These are phyloP conservation scores for Labia minor DNA, from an alignment of 2,888 invertebrate genomes.

Conservation along the genomic window DNA sequence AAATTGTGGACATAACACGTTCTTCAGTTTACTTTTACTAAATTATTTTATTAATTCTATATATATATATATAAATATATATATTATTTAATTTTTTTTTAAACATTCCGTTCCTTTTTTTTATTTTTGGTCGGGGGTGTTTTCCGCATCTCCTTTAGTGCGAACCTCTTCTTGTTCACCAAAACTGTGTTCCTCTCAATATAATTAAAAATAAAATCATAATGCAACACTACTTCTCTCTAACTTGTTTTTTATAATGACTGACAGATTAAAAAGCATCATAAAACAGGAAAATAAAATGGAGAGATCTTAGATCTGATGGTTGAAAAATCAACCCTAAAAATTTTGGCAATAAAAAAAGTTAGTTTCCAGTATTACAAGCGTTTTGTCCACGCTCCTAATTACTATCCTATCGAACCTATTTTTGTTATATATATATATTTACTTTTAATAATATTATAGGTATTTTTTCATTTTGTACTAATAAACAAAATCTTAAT, in stretches of 20 bases:
- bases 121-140: neutral
- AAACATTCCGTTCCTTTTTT: slow-evolving; percentile 13
- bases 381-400: slow-evolving; percentile 17
- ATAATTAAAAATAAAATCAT: neutral
- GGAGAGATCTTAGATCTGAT: slow-evolving; percentile 16
- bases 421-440: neutral
- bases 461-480: neutral
- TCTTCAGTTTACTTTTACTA: slow-evolving; percentile 8
- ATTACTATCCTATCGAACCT: slow-evolving; percentile 13
- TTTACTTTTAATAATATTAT: no score
- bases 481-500: neutral
- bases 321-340: slow-evolving; percentile 4
- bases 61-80: neutral
- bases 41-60: neutral
- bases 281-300: neutral
- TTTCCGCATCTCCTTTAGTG: neutral
- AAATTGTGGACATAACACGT: neutral
- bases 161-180: slow-evolving; percentile 3
- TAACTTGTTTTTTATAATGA: slow-evolving; percentile 23
- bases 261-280: neutral
- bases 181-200: neutral
- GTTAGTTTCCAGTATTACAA: slow-evolving; percentile 35
- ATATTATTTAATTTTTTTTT: neutral
- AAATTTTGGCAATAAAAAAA: slow-evolving; percentile 37
- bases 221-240: slow-evolving; percentile 20